Percentiles rank a stretch among this genome's conserved stretches.
phyloP scores from a whole-genome alignment of 1,140 invertebrate genomes.

The Megalonaias nervosa region DNA sequence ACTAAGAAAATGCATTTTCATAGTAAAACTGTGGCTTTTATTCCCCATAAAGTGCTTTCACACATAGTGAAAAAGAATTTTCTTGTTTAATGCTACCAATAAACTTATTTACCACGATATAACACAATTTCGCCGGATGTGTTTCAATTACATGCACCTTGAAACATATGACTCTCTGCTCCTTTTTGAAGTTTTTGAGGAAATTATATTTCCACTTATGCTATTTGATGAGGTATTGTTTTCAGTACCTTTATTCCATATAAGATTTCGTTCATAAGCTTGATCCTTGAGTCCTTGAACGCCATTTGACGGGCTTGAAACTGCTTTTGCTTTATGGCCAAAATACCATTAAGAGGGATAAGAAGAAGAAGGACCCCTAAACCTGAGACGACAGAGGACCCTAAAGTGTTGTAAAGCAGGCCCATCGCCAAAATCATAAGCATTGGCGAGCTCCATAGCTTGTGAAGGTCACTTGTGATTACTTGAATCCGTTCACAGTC shows the following conservation, averaged over 20 bases:
- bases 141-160: no score
- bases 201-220: no score
- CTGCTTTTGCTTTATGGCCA: constrained; percentile 82
- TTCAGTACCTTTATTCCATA: constrained; percentile 75
- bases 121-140: no score
- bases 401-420: constrained; percentile 87
- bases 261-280: constrained; percentile 71
- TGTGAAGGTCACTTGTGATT: constrained; percentile 82
- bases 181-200: no score
- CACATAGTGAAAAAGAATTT: no score
- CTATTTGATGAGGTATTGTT: constrained; percentile 12
- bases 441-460: constrained; percentile 96
- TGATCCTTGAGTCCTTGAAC: constrained; percentile 76
- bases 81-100: no score
- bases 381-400: constrained; percentile 68
- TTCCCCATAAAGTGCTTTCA: no score
- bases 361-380: constrained; percentile 69
- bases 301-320: constrained; percentile 74
- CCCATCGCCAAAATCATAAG: constrained; percentile 90
- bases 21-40: no score
- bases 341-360: constrained; percentile 83
- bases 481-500: constrained; percentile 68
- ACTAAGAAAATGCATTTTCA: no score
- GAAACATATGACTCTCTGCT: no score
- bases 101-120: no score